Evolutionary conservation across 2,797 vertebrate species (phyloP), one percentile per base, ranked within the genome.

Genomic region (Oceanodroma leucorhoa): DNA sequence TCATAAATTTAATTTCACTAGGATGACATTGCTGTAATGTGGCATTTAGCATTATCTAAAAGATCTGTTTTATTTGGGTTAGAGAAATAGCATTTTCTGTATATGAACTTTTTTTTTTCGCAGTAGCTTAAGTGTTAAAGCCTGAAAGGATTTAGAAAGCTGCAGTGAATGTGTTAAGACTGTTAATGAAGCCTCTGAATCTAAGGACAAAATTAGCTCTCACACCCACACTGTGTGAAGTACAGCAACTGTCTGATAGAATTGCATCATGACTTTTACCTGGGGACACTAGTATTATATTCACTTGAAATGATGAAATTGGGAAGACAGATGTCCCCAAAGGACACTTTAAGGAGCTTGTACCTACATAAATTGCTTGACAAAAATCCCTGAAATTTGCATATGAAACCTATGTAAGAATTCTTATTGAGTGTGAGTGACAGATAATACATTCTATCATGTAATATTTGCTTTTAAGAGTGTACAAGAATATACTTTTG

Each of bases 141-240:
- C 96, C 96, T 98, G 97, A 98, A 97, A 98, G 96, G 95, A 93
- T 96, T 98, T 96, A 95, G 98, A 97, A 98, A 98, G 98, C 97
- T 97, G 95, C 95, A 97, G 97, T 91, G 96, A 97, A 98, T 98
- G 97, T 98, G 97, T 98, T 97, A 97, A 98, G 98, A 98, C 98
- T 98, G 97, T 97, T 98, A 98, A 98, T 98, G 98, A 98, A 98
- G 98, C 96, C 97, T 97, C 97, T 97, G 96, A 98, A 97, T 98
- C 97, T 97, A 96, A 98, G 96, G 95, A 98, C 97, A 97, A 97
- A 98, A 98, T 98, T 98, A 98, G 97, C 97, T 98, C 97, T 98
- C 97, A 94, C 97, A 97, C 97, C 97, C 97, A 96, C 96, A 97
- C 97, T 98, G 96, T 8, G 5, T 94, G 87, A 98, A 98, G 97